Conservation (phyloP, 2,888 invertebrate species). For the Coenonympha glycerion region DNA sequence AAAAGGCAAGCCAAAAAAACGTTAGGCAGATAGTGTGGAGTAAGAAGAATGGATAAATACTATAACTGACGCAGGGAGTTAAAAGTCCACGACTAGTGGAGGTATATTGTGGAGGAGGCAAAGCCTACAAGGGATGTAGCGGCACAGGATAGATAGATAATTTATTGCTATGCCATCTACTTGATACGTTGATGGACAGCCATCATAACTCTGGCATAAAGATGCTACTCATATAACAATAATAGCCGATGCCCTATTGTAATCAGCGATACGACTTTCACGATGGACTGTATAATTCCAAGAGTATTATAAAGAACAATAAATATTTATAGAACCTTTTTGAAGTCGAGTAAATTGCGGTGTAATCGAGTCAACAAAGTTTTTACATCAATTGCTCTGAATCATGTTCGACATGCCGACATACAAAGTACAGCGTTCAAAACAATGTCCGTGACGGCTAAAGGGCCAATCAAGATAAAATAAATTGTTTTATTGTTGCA, state of each 20-base stretch:
- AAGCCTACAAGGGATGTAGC: too few relatives aligned
- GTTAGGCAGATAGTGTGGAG: too few relatives aligned
- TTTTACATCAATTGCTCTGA: conserved; percentile 43
- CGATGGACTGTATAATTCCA: conserved; percentile 50
- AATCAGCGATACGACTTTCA: conserved; percentile 42
- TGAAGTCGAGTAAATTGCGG: conserved; percentile 61
- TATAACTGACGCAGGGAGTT: too few relatives aligned
- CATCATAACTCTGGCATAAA: not conserved
- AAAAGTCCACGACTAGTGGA: too few relatives aligned
- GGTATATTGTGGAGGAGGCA: too few relatives aligned
- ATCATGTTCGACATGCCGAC: conserved; percentile 33
- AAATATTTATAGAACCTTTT: conserved; percentile 71
- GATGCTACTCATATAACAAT: conserved; percentile 22
- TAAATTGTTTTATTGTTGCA: conserved; percentile 62
- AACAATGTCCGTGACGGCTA: conserved; percentile 52
- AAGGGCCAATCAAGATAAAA: conserved; percentile 59
- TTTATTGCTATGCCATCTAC: too few relatives aligned
- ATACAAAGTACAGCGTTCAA: conserved; percentile 51
- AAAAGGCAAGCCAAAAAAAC: too few relatives aligned
- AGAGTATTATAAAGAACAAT: conserved; percentile 49
- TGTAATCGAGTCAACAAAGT: conserved; percentile 67
- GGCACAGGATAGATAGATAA: too few relatives aligned
- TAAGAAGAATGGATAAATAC: too few relatives aligned
- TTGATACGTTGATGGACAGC: not conserved
- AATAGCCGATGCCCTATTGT: conserved; percentile 42